phyloP scores from a whole-genome alignment of 2,797 vertebrate genomes.

The Gadopsis marmoratus region DNA sequence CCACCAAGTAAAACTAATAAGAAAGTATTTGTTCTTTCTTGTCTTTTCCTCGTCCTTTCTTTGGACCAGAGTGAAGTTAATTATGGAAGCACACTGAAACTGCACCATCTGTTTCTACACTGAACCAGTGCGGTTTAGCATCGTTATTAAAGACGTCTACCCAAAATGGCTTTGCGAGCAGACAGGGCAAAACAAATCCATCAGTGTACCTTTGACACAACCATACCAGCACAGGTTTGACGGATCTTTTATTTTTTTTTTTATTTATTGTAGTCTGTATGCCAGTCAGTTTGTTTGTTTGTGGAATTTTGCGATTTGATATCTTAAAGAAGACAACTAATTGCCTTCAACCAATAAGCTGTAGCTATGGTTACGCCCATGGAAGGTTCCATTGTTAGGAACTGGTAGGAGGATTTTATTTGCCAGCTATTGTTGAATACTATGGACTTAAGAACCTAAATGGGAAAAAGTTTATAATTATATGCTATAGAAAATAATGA shows the following conservation, averaged over 20 bases:
- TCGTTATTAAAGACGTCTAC: conserved; percentile 3
- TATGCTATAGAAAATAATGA: background rate
- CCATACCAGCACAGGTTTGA: background rate
- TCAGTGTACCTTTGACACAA: background rate
- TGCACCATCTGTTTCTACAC: conserved; percentile 23
- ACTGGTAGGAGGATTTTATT: background rate
- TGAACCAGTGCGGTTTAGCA: background rate
- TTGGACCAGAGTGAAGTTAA: conserved; percentile 39
- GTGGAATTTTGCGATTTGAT: background rate
- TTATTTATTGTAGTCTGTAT: too few relatives aligned
- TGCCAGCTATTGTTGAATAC: background rate
- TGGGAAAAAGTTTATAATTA: conserved; percentile 2
- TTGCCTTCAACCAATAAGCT: background rate
- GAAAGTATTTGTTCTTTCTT: conserved; percentile 34
- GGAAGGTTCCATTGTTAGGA: background rate
- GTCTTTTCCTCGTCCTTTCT: conserved; percentile 22
- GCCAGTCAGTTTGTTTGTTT: background rate
- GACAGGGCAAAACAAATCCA: conserved; percentile 10
- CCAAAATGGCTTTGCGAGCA: background rate
- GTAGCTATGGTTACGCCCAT: background rate
- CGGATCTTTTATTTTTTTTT: background rate
- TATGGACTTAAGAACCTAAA: conserved; percentile 6
- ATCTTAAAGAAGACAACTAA: too few relatives aligned
- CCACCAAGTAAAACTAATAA: conserved; percentile 53
- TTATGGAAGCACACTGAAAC: conserved; percentile 37